Percentiles rank a stretch among this genome's conserved stretches.
Conservation (phyloP, 2,113 vertebrate species). For the Fregata magnificens region DNA sequence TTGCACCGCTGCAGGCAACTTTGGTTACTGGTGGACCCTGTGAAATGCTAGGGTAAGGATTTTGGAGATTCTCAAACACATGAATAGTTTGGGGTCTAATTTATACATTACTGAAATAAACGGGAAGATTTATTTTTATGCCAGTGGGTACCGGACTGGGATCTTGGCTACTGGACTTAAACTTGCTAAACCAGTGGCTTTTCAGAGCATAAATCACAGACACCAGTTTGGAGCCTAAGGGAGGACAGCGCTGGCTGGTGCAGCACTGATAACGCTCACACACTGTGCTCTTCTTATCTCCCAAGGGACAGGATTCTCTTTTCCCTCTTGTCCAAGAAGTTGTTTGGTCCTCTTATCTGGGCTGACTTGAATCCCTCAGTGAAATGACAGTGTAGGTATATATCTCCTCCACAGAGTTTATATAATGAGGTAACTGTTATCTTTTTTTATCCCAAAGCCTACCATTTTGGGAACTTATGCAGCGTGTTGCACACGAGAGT, state of each 20-base stretch:
- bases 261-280: not conserved
- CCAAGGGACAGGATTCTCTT: not conserved
- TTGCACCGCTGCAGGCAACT: not conserved
- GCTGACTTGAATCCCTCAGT: not conserved
- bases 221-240: not conserved
- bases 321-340: not conserved
- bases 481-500: accelerated
- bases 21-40: not conserved
- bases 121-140: not conserved
- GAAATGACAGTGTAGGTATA: not conserved
- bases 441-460: not conserved
- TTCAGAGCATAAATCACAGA: not conserved
- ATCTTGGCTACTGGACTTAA: not conserved
- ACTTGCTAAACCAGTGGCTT: not conserved
- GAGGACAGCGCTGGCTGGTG: not conserved
- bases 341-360: not conserved
- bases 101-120: not conserved
- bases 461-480: not conserved
- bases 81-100: not conserved
- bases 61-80: not conserved
- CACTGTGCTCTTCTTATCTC: not conserved
- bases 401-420: not conserved
- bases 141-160: not conserved
- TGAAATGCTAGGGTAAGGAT: not conserved
- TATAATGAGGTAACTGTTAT: not conserved